A percentile compares a stretch with the other conserved stretches of the same genome.
These are phyloP conservation scores for Dusona sp. DNA, from an alignment of 2,888 invertebrate genomes.

Conservation along the genomic window DNA sequence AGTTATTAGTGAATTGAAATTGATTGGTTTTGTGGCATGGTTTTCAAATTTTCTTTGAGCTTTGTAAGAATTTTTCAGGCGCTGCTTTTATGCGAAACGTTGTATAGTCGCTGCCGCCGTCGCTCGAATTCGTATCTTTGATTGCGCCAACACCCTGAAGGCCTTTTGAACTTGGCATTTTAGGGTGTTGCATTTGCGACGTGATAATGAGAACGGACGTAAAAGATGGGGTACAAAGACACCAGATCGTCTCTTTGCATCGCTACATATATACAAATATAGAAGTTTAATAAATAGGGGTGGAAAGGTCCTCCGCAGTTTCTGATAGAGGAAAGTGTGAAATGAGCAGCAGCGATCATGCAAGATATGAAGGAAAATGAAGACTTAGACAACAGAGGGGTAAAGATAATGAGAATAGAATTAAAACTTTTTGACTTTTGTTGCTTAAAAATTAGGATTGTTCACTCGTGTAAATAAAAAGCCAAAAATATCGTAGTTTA, in stretches of 20 bases:
- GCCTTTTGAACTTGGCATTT: slow-evolving; percentile 82
- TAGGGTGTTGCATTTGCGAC: slow-evolving; percentile 79
- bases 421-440: slow-evolving; percentile 30
- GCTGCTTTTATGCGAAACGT: slow-evolving; percentile 24
- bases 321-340: slow-evolving; percentile 66
- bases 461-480: not conserved
- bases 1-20: not conserved
- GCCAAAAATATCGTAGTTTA: not conserved
- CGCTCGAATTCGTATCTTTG: slow-evolving; percentile 77
- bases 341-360: slow-evolving; percentile 58
- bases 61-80: slow-evolving; percentile 20
- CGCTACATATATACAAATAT: slow-evolving; percentile 8
- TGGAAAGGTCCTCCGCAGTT: slow-evolving; percentile 51
- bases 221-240: slow-evolving; percentile 82
- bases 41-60: not conserved
- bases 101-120: slow-evolving; percentile 33
- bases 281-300: slow-evolving; percentile 23
- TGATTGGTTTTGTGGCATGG: too few relatives aligned
- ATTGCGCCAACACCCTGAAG: slow-evolving; percentile 68
- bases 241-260: slow-evolving; percentile 75
- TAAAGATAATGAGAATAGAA: slow-evolving; percentile 22
- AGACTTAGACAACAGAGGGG: not conserved
- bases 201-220: slow-evolving; percentile 84
- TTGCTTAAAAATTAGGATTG: not conserved
- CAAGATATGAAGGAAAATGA: slow-evolving; percentile 56